A percentile compares a stretch with the other conserved stretches of the same genome.
Evolutionary conservation across 2,113 vertebrate species (phyloP).

Genomic region (Dasyurus viverrinus): DNA sequence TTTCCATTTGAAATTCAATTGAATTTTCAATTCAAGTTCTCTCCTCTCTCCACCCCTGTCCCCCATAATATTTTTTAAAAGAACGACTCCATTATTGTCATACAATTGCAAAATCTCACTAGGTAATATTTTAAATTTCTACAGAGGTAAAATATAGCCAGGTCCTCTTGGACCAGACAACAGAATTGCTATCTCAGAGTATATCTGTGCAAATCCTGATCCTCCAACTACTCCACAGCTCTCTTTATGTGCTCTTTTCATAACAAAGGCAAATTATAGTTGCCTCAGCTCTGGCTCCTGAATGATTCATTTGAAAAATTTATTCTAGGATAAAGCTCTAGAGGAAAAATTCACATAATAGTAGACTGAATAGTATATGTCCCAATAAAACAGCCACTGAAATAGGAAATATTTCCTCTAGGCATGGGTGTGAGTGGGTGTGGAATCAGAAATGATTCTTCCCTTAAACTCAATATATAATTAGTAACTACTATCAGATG

Average conservation of each 20-base stretch:
- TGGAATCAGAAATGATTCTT: slow-evolving; percentile 33
- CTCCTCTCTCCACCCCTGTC: not conserved
- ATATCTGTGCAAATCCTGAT: not conserved
- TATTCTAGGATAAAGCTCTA: not conserved
- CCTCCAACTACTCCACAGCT: not conserved
- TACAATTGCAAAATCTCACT: not conserved
- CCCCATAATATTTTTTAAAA: not conserved
- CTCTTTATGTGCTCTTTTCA: slow-evolving; percentile 26
- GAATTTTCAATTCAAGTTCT: not conserved
- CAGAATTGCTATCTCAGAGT: not conserved
- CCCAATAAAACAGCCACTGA: not conserved
- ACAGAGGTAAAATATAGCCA: slow-evolving; percentile 21
- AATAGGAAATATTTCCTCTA: slow-evolving; percentile 24
- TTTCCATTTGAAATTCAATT: too few relatives aligned
- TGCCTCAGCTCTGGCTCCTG: slow-evolving; percentile 33
- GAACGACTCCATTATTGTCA: slow-evolving; percentile 7
- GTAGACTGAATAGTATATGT: slow-evolving; percentile 34
- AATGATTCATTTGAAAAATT: slow-evolving; percentile 53
- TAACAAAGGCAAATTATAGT: slow-evolving; percentile 47
- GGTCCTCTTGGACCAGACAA: slow-evolving; percentile 1
- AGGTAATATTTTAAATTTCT: slow-evolving; percentile 49
- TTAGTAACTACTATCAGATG: slow-evolving; percentile 69
- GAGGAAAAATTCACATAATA: slow-evolving; percentile 21
- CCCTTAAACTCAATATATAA: slow-evolving; percentile 45
- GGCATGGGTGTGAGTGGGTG: slow-evolving; percentile 58